These are phyloP conservation scores for Australoheros facetus DNA, from an alignment of 2,797 vertebrate genomes.

Conservation along the genomic window DNA sequence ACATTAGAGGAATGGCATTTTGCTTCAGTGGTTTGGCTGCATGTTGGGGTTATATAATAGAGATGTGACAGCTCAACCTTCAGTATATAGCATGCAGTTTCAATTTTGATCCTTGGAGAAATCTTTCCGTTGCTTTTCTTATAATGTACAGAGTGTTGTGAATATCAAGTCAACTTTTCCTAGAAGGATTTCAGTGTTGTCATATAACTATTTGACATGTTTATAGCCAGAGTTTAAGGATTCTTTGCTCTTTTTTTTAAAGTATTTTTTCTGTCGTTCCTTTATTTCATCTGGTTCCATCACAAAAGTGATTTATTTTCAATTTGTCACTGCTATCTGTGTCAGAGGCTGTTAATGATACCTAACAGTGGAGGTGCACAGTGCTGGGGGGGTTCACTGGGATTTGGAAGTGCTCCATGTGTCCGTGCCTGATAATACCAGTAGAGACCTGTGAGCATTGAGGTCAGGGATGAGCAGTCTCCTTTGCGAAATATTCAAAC, in stretches of 20 bases:
- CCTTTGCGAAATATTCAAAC: conserved; percentile 45
- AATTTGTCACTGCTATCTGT: conserved; percentile 40
- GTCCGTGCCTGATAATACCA: conserved; percentile 48
- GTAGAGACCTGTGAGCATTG: conserved; percentile 1
- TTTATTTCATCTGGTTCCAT: conserved; percentile 25
- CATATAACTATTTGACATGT: conserved; percentile 35
- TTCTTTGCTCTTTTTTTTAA: conserved; percentile 1
- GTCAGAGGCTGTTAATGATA: conserved; percentile 47
- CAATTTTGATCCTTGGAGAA: conserved; percentile 33
- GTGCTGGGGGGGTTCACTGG: conserved; percentile 14
- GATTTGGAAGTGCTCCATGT: conserved; percentile 44
- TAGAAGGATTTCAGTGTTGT: conserved; percentile 15
- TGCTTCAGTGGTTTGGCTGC: conserved; percentile 32
- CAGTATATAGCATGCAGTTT: conserved; percentile 38
- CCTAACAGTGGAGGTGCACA: conserved; percentile 26
- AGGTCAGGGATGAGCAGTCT: conserved; percentile 41
- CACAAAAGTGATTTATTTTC: conserved; percentile 38
- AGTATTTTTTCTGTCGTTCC: conserved; percentile 5
- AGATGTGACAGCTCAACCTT: conserved; percentile 53
- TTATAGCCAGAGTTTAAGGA: conserved; percentile 28
- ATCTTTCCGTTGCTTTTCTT: conserved; percentile 31
- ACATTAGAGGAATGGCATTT: conserved; percentile 50
- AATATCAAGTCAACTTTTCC: conserved; percentile 40
- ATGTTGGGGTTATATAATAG: conserved; percentile 48
- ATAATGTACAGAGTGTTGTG: conserved; percentile 4